Evolutionary conservation across 2,888 invertebrate species (phyloP), one percentile per base, ranked within the genome.

Genomic region (Patella pellucida): DNA sequence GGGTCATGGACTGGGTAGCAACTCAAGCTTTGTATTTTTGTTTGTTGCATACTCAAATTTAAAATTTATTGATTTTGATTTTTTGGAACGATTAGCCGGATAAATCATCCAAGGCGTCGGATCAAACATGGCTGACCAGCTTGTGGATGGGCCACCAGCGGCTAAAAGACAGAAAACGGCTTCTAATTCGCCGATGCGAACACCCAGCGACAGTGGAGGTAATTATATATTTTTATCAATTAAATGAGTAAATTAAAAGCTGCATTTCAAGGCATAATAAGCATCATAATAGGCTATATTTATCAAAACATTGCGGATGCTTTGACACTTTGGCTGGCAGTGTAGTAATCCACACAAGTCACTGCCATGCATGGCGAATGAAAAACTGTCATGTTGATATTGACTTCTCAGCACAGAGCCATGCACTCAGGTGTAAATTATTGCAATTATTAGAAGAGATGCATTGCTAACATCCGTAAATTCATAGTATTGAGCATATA

Each of bases 71-170:
- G 62, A 62, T 62, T 62, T 62, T 62, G 62, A 62, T 23, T 62
- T 23, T 62, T 62, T 62, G 62, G 62, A 62, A 23, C 62, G 23
- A 62, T 62, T 23, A 62, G 62, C 62, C 62, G 62, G 62, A 62
- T 62, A 62, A 41, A 62, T 62, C 23, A 62, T 62, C 62, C 19
- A 62, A 62, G 62, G 68, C 68, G 68, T 73, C 68, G 69, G 75
- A 75, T 68, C 52, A 80, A 86, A 91, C 91, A 97, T 97, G 97
- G 96, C 96, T 93, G 97, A 97, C 94, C 96, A 96, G 93, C 94
- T 96, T 82, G 94, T 94, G 93, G 96, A 96, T 93, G 97, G 97
- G 93, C 97, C 97, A 93, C 97, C 97, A 94, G 96, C 97, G 92
- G 96, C 95, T 92, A 97, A 97, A 95, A 95, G 97, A 94, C 95